A percentile compares a stretch with the other conserved stretches of the same genome.
Conservation (phyloP, 2,797 vertebrate species). For the Dermochelys coriacea region DNA sequence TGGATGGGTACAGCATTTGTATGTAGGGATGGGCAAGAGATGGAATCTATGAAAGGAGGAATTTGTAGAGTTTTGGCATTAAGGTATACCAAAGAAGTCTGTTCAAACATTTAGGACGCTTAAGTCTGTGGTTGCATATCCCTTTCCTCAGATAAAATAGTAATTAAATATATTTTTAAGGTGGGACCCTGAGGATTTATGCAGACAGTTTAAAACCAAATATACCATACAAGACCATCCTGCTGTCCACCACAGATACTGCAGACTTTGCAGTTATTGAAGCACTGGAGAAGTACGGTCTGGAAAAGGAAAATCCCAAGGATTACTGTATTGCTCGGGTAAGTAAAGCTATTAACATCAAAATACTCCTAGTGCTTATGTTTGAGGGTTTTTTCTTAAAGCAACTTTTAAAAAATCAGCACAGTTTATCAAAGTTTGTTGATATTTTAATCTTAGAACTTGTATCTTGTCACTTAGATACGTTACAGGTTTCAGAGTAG, state of each 20-base stretch:
- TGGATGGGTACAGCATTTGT: neutral
- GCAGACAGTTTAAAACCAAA: constrained; percentile 98
- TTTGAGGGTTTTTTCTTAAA: neutral
- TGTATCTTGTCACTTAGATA: neutral
- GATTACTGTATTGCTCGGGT: constrained; percentile 98
- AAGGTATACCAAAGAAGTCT: neutral
- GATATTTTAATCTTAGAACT: neutral
- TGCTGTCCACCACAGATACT: constrained; percentile 94
- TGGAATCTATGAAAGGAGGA: neutral
- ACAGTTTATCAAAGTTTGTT: neutral
- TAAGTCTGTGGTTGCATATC: neutral
- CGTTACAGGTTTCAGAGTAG: no score
- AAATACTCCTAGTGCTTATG: neutral
- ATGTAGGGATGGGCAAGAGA: neutral
- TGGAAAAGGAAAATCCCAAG: constrained; percentile 96
- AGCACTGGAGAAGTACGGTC: constrained; percentile 96
- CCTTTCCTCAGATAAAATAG: neutral
- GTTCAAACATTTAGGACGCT: neutral
- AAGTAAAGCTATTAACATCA: constrained; percentile 41
- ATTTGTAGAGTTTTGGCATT: neutral
- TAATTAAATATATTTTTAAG: constrained; percentile 78
- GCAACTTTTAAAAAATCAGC: neutral
- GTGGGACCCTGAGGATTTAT: constrained; percentile 95
- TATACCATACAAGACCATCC: constrained; percentile 98
- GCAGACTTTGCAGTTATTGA: constrained; percentile 96